Evolutionary conservation across 2,888 invertebrate species (phyloP).

Genomic region (Agrypnus murinus): DNA sequence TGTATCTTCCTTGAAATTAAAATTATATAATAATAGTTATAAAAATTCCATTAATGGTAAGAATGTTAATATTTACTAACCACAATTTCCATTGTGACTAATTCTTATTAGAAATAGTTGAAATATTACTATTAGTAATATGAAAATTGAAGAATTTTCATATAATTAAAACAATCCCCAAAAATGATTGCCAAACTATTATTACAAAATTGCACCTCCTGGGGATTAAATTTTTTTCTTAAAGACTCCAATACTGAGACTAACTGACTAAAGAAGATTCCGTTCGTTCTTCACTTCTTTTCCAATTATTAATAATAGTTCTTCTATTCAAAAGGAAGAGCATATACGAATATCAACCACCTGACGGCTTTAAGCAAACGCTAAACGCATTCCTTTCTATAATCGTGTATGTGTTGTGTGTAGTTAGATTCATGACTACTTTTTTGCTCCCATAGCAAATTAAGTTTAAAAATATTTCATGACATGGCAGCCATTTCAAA

Average conservation of each 20-base stretch:
- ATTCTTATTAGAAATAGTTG: too few species aligned
- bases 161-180: too few species aligned
- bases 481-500: conserved; percentile 31
- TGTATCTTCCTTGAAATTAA: too few species aligned
- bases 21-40: too few species aligned
- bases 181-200: too few species aligned
- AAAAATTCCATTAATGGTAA: too few species aligned
- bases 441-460: conserved; percentile 37
- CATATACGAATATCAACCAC: conserved; percentile 31
- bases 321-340: conserved; percentile 30
- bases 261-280: background rate
- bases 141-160: too few species aligned
- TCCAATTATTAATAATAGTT: conserved; percentile 30
- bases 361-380: conserved; percentile 37
- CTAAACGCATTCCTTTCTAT: conserved; percentile 41
- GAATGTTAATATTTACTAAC: too few species aligned
- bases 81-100: too few species aligned
- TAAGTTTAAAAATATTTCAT: conserved; percentile 34
- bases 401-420: conserved; percentile 30
- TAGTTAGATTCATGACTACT: conserved; percentile 27
- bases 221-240: background rate
- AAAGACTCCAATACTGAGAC: too few species aligned
- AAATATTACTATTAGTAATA: too few species aligned
- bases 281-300: conserved; percentile 15
- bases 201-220: conserved; percentile 2